Conservation (phyloP, 2,797 vertebrate species). For the Intellagama lesueurii region DNA sequence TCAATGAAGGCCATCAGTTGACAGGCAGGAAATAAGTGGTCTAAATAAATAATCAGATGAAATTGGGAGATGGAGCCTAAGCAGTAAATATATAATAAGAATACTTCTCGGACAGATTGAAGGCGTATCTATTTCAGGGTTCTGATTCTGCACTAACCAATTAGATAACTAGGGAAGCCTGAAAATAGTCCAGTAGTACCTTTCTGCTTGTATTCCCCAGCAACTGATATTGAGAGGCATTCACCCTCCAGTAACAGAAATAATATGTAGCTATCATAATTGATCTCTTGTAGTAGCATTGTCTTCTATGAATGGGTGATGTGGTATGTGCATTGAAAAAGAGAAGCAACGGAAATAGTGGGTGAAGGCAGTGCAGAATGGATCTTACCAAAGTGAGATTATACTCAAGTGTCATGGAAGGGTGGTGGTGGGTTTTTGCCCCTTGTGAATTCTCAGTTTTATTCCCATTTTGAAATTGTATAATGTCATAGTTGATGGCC, state of each 20-base stretch:
- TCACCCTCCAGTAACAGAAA: not conserved
- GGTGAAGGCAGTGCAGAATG: not conserved
- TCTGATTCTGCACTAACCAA: not conserved
- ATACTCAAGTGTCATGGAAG: not conserved
- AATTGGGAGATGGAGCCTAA: not conserved
- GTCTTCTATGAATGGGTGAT: not conserved
- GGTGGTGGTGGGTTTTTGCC: not conserved
- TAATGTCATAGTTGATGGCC: not conserved
- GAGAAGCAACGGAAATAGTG: no score
- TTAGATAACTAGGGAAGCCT: no score
- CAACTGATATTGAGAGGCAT: not conserved
- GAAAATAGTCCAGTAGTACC: not conserved
- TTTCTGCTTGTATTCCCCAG: not conserved
- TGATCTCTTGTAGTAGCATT: not conserved
- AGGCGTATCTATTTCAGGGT: not conserved
- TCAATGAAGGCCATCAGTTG: not conserved
- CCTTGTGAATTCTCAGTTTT: not conserved
- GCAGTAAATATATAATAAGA: not conserved
- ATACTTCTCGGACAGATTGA: not conserved
- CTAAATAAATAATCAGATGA: not conserved
- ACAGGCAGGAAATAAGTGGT: not conserved
- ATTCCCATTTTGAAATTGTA: not conserved
- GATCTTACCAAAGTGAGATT: not conserved
- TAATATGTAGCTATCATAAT: not conserved
- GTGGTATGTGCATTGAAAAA: not conserved